Percentiles rank a stretch among this genome's conserved stretches.
Evolutionary conservation across 2,113 vertebrate species (phyloP).

Genomic region (Cercopithecus mona): DNA sequence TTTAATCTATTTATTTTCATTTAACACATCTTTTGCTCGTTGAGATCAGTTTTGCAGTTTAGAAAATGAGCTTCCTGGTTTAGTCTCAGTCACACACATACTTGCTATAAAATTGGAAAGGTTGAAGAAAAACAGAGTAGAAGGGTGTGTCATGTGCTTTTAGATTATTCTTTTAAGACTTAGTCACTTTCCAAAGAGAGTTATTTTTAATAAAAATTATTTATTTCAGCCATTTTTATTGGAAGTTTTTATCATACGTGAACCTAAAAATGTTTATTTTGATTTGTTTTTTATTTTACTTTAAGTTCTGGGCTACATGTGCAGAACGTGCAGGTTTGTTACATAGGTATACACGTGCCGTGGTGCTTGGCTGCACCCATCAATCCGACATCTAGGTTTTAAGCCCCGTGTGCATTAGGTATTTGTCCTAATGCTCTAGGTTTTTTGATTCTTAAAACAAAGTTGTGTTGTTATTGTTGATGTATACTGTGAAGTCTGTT

Average conservation of each 20-base stretch:
- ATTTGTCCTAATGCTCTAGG: too few relatives aligned
- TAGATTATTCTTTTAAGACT: neutral
- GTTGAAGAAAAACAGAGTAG: too few relatives aligned
- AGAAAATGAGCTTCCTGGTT: rapidly evolving
- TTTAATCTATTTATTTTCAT: neutral
- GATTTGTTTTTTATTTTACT: neutral
- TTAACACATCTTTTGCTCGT: neutral
- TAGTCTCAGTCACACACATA: rapidly evolving
- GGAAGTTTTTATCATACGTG: too few relatives aligned
- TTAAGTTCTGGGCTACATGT: too few relatives aligned
- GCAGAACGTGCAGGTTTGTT: too few relatives aligned
- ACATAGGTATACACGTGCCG: rapidly evolving
- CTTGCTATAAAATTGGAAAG: neutral
- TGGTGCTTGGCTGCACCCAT: too few relatives aligned
- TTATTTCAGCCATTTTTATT: neutral
- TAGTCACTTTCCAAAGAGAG: neutral
- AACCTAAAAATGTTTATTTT: neutral
- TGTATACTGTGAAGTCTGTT: neutral
- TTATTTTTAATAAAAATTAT: neutral
- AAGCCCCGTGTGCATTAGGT: too few relatives aligned
- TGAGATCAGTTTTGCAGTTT: neutral
- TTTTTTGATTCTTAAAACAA: neutral
- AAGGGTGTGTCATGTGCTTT: rapidly evolving
- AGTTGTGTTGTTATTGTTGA: neutral
- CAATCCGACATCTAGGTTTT: too few relatives aligned